Base-by-base conservation (phyloP, 2,113 vertebrate species). In the Oriolus oriolus region DNA sequence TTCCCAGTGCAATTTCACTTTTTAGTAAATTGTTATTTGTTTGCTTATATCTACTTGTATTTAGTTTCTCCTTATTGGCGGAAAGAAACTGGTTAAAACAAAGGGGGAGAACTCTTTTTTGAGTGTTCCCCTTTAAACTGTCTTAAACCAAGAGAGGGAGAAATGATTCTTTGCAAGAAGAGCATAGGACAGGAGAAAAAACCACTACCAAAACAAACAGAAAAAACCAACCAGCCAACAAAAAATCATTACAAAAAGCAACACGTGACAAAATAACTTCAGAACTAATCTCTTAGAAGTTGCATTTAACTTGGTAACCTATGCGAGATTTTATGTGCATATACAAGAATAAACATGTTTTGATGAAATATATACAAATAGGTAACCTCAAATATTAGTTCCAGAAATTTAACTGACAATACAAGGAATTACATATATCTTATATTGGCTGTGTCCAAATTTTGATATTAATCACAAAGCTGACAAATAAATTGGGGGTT, bases 1-100 rank as follows among this genome's bases (percentile, higher is more conserved):
- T 56, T 49, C 35, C 42, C 19, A 3, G 1, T 59, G 31, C 5
- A 2, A 11, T 59, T 50, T 66, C 16, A 37, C 11, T 35, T 42
- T 4, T 31, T 37, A 31, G 21, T 6, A 50, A 76, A 22, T 37
- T 31, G 17, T 26, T 30, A 26, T 18, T 66, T 42, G 9, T 44
- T 50, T 0, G 0, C 14, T 35, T 35, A 4, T 13, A 74, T n/a
- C 30, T 41, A 65, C 8, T 49, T 1, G 0, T 41, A n/a, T 41
- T 65, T 45, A n/a, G 7, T 65, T 85, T 35, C 42, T 41, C 31
- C 6, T 59, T 42, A 50, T 5, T 66, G 20, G 30, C 42, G 61
- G 44, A 76, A 50, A 76, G 21, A 14, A 11, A 66, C 35, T 66
- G 52, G 21, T 27, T 50, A 42, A 76, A 86, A 59, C 31, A 18